Base-by-base conservation (phyloP, 2,888 invertebrate genomes). In the Tipula vernalis region DNA sequence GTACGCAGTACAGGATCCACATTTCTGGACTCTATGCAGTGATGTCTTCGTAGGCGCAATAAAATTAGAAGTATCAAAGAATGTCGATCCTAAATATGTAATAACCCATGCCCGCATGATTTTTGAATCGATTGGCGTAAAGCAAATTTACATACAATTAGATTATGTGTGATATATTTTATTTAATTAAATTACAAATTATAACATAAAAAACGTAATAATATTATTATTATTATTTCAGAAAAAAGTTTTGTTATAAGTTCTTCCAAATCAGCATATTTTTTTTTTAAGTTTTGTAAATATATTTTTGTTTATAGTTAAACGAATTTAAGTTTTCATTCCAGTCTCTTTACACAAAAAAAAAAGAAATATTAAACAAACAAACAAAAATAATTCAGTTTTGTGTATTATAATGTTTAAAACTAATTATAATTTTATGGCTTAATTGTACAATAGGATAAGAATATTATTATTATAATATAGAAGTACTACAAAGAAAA, bases 11-110 rank as follows among this genome's bases (percentile, higher is more conserved):
- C 98, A 98, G 90, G 98, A 99, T 89, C 98, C 98, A 3, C 99
- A 99, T 91, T 99, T 99, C 92, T 99, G 99, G 99, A 99, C 99
- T 13, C 93, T 99, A 88, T 98, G 98, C 91, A 98, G 97, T 90
- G 98, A 98, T 89, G 95, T 96, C 87, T 98, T 96, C 91, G 96
- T 98, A 0, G 99, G 99, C 88, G 97, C 97, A 88, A 92, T 99
- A 87, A 99, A 99, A 92, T 92, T 99, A 87, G 99, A 99, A 92
- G 98, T 99, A n/a, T 96, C 98, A 0, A 94, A 95, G 90, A 96
- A 96, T 89, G 97, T 98, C 10, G 99, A 99, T 92, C 95, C 97
- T 0, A 95, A 97, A 90, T 98, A 98, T 91, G 96, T 99, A 85
- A 95, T 97, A 36, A 96, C 96, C 88, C 98, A 98, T 90, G 96